These are phyloP conservation scores for Megalops cyprinoides DNA, from an alignment of 2,797 vertebrate species.

Conservation along the genomic window DNA sequence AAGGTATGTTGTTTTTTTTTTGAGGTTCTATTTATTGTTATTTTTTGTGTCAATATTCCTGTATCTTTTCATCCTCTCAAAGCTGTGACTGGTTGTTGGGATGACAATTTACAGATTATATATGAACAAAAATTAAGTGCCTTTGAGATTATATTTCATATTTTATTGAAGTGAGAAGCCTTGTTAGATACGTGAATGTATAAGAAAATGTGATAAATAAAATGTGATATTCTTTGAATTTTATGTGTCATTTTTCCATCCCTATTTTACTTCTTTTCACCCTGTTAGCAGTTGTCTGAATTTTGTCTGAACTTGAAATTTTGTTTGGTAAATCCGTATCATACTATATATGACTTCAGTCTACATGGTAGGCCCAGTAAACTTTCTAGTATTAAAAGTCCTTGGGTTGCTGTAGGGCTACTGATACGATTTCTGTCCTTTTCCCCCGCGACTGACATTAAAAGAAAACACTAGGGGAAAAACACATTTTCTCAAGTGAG, in stretches of 20 bases:
- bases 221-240: background rate
- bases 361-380: no score
- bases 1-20: slow-evolving; percentile 8
- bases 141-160: slow-evolving; percentile 61
- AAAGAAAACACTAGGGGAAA: no score
- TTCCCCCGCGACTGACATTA: no score
- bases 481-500: no score
- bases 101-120: slow-evolving; percentile 6
- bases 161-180: slow-evolving; percentile 53
- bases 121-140: slow-evolving; percentile 45
- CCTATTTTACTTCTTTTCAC: background rate
- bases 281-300: no score
- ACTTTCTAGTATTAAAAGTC: no score
- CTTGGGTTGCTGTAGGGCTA: no score
- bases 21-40: slow-evolving; percentile 6
- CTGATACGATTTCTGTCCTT: no score
- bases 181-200: slow-evolving; percentile 58
- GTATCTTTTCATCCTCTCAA: slow-evolving; percentile 11
- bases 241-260: background rate
- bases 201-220: slow-evolving; percentile 23
- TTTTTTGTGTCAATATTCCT: slow-evolving; percentile 10
- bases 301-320: background rate
- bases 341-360: background rate
- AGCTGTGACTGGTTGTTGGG: slow-evolving; percentile 27
- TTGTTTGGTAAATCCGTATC: background rate